Evolutionary conservation across 2,113 vertebrate species (phyloP), one percentile per base, ranked within the genome.

Genomic region (Atherinomorus stipes): DNA sequence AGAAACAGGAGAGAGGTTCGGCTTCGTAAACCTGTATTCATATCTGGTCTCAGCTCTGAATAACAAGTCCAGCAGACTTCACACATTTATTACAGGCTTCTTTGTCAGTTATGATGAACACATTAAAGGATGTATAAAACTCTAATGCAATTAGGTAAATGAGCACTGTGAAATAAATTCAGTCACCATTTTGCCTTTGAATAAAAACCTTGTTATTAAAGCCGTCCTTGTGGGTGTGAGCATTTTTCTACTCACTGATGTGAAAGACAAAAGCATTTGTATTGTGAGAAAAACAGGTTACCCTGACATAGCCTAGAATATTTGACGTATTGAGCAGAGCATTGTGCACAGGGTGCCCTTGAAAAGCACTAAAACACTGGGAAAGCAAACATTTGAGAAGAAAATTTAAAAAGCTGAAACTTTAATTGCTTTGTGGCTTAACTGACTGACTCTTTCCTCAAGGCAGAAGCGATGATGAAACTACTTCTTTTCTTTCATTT

Each of bases 341-440:
- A 28, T 25, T 21, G 7, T 53, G 38, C 54, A 54, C 40, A 44
- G 19, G 3, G 1, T 62, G 50, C 11, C 60, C 70, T 83, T 61
- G 61, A 64, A 22, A 62, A 11, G 65, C 34, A 59, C 42, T 28
- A 44, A 76, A 53, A 34, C 22, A 65, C n/a, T 69, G 15, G 16
- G 16, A 64, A 13, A 13, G 49, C 22, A 70, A 18, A 19, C 28
- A 2, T 34, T 22, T 49, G 19, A 42, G 23, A 8, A 23, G n/a
- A 22, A 42, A 37, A 28, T 45, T 52, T 44, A 51, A 44, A 34
- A 50, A 38, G 11, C 21, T 62, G 19, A 63, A 62, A 11, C 5
- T 2, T 25, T 28, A 71, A 34, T 4, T 10, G 11, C 16, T 0
- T 34, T n/a, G 51, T 53, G 18, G 37, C 18, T 58, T 26, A 31